Evolutionary conservation across 2,888 invertebrate species (phyloP).

Genomic region (Pollenia angustigena): DNA sequence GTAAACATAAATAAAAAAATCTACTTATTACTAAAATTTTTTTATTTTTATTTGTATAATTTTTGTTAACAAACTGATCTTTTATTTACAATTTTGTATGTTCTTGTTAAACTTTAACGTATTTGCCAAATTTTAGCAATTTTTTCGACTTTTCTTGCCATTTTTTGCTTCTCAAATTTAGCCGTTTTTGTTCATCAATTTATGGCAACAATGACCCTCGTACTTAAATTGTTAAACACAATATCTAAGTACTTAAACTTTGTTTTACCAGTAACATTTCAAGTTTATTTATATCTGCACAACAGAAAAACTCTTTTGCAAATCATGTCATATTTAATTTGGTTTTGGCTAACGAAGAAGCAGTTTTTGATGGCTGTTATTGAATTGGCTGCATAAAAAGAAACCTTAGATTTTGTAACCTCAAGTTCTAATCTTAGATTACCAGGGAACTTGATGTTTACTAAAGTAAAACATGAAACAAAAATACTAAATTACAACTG

Average conservation of each 20-base stretch:
- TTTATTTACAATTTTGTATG: too few species aligned
- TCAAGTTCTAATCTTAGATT: constrained; percentile 48
- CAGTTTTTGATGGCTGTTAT: constrained; percentile 7
- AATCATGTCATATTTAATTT: neutral
- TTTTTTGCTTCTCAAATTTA: neutral
- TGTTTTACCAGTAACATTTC: neutral
- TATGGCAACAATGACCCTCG: neutral
- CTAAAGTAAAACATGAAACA: neutral
- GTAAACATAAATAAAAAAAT: too few species aligned
- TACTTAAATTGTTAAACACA: neutral
- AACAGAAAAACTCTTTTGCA: neutral
- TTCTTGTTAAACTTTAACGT: neutral
- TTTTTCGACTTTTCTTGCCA: too few species aligned
- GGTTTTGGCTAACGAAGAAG: neutral
- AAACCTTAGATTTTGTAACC: constrained; percentile 56
- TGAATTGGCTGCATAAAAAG: neutral
- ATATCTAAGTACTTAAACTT: neutral
- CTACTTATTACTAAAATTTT: too few species aligned
- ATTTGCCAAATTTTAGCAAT: too few species aligned
- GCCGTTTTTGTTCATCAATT: neutral
- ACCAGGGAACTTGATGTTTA: constrained; percentile 15
- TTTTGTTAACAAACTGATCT: too few species aligned
- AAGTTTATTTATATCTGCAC: constrained; percentile 28
- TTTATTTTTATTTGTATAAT: too few species aligned
- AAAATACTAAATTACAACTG: neutral